Evolutionary conservation across 64 coral and sea anemone genomes (phyloP).

Genomic region (Trachythela sp.): DNA sequence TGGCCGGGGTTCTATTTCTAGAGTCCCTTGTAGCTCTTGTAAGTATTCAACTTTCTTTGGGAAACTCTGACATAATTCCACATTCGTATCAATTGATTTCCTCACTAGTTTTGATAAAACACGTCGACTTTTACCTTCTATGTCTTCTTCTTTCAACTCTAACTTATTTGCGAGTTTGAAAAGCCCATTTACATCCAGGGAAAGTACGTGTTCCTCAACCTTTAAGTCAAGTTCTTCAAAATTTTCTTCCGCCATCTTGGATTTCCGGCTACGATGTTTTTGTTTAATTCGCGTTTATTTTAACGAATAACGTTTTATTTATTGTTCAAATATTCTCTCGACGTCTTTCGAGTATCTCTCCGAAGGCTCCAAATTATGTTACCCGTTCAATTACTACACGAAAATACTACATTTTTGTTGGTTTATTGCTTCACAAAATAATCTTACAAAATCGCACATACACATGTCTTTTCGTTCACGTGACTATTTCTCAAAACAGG

Average conservation of each 20-base stretch:
- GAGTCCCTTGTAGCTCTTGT: neutral
- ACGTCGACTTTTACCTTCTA: neutral
- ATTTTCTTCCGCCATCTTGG: neutral
- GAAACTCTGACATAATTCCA: neutral
- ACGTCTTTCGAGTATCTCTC: neutral
- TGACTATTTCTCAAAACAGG: neutral
- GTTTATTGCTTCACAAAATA: too few relatives aligned
- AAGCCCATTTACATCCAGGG: neutral
- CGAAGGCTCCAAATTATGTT: neutral
- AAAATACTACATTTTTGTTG: too few relatives aligned
- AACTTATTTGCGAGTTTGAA: neutral
- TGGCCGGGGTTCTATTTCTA: neutral
- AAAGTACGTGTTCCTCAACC: neutral
- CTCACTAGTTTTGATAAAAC: neutral
- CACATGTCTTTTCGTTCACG: too few relatives aligned
- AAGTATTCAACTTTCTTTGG: neutral
- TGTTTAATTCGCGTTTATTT: neutral
- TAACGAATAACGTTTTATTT: neutral
- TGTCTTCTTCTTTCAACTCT: neutral
- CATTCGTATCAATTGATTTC: neutral
- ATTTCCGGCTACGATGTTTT: neutral
- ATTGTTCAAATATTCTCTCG: neutral
- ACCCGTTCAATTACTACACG: too few relatives aligned
- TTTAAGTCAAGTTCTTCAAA: neutral
- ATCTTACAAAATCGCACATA: too few relatives aligned